Evolutionary conservation across 2,113 vertebrate species (phyloP).

Genomic region (Calypte anna): DNA sequence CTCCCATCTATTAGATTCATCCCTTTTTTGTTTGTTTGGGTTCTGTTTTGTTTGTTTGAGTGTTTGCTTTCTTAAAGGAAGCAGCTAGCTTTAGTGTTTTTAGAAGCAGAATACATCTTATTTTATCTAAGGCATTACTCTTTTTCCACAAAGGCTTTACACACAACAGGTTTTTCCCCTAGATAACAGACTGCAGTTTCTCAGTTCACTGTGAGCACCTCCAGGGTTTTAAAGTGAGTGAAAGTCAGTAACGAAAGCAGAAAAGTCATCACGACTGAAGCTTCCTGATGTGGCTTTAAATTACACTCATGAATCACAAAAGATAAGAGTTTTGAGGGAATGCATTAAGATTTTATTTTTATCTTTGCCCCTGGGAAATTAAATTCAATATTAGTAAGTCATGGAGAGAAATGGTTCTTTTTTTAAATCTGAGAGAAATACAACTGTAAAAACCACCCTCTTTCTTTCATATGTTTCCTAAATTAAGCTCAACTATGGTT

Average conservation of each 20-base stretch:
- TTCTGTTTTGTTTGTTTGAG: no score
- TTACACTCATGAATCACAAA: conserved; percentile 51
- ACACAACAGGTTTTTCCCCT: background rate
- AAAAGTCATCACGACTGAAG: conserved; percentile 4
- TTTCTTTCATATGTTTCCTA: background rate
- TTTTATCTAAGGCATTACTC: background rate
- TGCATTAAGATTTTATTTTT: conserved; percentile 56
- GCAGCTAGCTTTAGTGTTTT: background rate
- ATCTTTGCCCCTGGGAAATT: conserved; percentile 59
- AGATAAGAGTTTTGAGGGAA: conserved; percentile 32
- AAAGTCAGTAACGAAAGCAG: background rate
- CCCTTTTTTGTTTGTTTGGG: no score
- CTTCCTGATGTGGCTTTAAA: conserved; percentile 23
- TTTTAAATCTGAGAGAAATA: conserved; percentile 24
- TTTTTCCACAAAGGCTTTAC: background rate
- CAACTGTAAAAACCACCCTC: background rate
- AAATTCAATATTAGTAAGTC: conserved; percentile 32
- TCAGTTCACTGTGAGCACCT: background rate
- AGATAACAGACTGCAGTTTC: background rate
- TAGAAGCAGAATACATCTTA: background rate
- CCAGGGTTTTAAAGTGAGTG: background rate
- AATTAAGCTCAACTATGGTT: background rate
- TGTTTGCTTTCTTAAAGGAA: background rate
- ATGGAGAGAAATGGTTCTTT: background rate
- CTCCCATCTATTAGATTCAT: background rate